Conservation (phyloP, 2,888 invertebrate species). For the Leptinotarsa tumamoca region DNA sequence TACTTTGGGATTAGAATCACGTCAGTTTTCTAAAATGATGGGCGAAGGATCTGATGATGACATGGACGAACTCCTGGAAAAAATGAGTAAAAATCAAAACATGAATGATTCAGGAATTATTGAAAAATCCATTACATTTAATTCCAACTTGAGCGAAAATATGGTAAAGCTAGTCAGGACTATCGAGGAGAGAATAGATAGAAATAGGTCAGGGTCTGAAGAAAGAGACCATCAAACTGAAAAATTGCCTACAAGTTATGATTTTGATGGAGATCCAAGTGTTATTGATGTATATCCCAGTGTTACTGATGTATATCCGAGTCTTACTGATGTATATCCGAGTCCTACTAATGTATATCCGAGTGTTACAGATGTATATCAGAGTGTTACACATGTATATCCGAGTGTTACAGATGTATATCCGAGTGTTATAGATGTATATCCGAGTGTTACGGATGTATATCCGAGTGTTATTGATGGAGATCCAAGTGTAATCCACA, state of each 20-base stretch:
- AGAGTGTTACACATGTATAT: too few species aligned
- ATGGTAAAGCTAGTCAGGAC: conserved; percentile 9
- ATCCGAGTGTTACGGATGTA: neutral
- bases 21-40: neutral
- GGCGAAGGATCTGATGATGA: conserved; percentile 19
- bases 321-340: neutral
- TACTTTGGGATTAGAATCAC: neutral
- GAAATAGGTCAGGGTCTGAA: neutral
- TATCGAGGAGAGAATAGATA: conserved; percentile 6
- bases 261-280: conserved; percentile 6
- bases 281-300: neutral
- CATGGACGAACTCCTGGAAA: neutral
- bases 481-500: neutral
- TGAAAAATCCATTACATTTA: neutral
- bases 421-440: neutral
- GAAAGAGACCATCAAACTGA: neutral
- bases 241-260: neutral
- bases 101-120: neutral
- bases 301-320: too few species aligned
- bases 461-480: neutral
- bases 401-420: neutral
- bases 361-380: too few species aligned
- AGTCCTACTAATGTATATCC: neutral
- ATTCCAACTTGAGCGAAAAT: conserved; percentile 3
- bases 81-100: conserved; percentile 3